Conservation (phyloP, 2,113 vertebrate genomes). For the Menura novaehollandiae region DNA sequence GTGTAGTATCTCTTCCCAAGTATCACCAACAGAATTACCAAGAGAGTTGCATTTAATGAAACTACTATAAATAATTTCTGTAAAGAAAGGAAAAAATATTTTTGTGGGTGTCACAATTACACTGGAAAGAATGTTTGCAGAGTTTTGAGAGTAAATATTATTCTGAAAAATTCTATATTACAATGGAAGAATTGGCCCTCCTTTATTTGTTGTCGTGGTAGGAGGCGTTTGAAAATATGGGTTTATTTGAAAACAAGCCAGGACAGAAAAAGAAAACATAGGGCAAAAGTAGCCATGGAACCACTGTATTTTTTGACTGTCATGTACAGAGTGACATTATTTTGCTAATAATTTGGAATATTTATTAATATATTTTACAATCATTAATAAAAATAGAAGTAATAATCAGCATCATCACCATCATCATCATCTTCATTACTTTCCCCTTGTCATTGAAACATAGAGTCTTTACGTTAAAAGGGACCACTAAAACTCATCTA, state of each 20-base stretch:
- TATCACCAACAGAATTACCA: not conserved
- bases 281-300: not conserved
- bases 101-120: not conserved
- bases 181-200: fast-evolving
- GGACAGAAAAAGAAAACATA: not conserved
- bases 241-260: not conserved
- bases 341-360: not conserved
- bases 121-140: not conserved
- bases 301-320: not conserved
- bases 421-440: not conserved
- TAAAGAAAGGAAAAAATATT: not conserved
- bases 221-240: not conserved
- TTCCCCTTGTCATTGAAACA: not conserved
- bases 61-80: not conserved
- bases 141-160: not conserved
- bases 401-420: not conserved
- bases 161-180: not conserved
- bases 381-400: not conserved
- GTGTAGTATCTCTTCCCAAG: not conserved
- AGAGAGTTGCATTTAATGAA: not conserved
- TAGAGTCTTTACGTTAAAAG: not conserved
- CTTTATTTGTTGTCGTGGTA: not conserved
- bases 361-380: not conserved
- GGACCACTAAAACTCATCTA: not conserved
- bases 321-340: not conserved